Percentiles rank a stretch among this genome's conserved stretches.
Evolutionary conservation across 2,888 invertebrate species (phyloP).

Genomic region (Chesias legatella): DNA sequence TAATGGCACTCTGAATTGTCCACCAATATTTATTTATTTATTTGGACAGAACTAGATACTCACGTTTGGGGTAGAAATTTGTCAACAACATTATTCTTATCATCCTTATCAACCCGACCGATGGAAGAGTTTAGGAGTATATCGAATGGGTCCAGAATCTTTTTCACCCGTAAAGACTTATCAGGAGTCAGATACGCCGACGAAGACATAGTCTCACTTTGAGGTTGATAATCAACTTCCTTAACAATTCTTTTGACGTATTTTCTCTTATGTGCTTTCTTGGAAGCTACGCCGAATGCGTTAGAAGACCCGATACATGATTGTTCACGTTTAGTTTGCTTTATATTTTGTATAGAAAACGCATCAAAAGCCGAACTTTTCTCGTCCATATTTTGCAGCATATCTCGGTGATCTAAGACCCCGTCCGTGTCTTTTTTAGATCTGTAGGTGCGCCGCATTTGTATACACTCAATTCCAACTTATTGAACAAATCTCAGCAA

Average conservation of each 20-base stretch:
- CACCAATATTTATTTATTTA: too few relatives aligned
- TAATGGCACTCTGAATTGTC: too few relatives aligned
- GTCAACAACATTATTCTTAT: constrained; percentile 28
- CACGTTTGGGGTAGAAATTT: constrained; percentile 36
- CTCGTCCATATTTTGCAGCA: constrained; percentile 52
- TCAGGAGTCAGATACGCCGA: constrained; percentile 64
- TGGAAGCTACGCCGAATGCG: constrained; percentile 41
- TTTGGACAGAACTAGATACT: constrained; percentile 24
- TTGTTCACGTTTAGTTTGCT: constrained; percentile 65
- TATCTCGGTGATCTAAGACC: constrained; percentile 54
- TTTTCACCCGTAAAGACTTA: constrained; percentile 67
- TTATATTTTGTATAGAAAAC: constrained; percentile 70
- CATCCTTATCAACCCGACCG: constrained; percentile 12
- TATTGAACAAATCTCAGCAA: neutral
- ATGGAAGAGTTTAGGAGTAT: constrained; percentile 53
- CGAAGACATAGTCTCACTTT: constrained; percentile 35
- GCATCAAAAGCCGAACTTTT: constrained; percentile 65
- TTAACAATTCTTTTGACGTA: constrained; percentile 63
- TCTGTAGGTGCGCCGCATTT: constrained; percentile 62
- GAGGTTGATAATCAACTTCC: constrained; percentile 39
- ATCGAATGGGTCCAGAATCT: constrained; percentile 62
- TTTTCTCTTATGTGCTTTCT: constrained; percentile 64
- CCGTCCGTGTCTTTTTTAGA: constrained; percentile 58
- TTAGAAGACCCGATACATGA: constrained; percentile 52
- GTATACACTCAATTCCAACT: constrained; percentile 7